These are phyloP conservation scores for Sebastes iracundus DNA, from an alignment of 2,797 vertebrate species.

Conservation along the genomic window DNA sequence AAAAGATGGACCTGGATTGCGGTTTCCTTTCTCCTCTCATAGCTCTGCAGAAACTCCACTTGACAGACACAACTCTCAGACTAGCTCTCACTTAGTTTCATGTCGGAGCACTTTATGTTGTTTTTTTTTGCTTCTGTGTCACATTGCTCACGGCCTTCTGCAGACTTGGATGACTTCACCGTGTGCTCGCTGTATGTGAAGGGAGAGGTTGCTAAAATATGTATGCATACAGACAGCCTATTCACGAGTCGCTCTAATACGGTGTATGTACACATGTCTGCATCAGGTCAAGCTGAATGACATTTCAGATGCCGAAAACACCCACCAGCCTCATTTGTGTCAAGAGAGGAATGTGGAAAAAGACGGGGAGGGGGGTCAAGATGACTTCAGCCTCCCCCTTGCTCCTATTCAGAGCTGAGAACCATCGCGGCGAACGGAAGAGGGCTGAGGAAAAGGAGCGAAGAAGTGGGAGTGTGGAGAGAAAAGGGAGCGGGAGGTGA, in stretches of 20 bases:
- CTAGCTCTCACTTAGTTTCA: slow-evolving; percentile 41
- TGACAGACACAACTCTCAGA: slow-evolving; percentile 47
- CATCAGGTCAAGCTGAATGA: slow-evolving; percentile 28
- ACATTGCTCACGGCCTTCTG: background rate
- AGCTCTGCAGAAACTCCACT: slow-evolving; percentile 39
- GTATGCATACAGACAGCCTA: background rate
- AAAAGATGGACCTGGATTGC: slow-evolving; percentile 32
- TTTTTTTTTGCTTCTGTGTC: slow-evolving; percentile 8
- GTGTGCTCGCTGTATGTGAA: background rate
- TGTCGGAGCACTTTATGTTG: slow-evolving; percentile 14
- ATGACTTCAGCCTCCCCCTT: slow-evolving; percentile 24
- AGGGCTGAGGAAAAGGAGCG: slow-evolving; percentile 47
- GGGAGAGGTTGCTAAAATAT: background rate
- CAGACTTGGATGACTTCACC: background rate
- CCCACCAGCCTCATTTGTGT: slow-evolving; percentile 17
- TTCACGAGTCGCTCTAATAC: background rate
- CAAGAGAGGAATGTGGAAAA: slow-evolving; percentile 9
- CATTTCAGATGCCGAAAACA: slow-evolving; percentile 20
- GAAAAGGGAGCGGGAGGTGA: slow-evolving; percentile 55
- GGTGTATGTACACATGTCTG: background rate
- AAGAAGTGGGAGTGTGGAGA: slow-evolving; percentile 60
- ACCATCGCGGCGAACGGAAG: slow-evolving; percentile 23
- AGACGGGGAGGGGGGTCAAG: background rate
- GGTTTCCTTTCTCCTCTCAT: slow-evolving; percentile 26
- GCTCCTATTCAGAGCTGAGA: slow-evolving; percentile 30